phyloP scores from a whole-genome alignment of 2,797 vertebrate species.

The Ibycter americanus region DNA sequence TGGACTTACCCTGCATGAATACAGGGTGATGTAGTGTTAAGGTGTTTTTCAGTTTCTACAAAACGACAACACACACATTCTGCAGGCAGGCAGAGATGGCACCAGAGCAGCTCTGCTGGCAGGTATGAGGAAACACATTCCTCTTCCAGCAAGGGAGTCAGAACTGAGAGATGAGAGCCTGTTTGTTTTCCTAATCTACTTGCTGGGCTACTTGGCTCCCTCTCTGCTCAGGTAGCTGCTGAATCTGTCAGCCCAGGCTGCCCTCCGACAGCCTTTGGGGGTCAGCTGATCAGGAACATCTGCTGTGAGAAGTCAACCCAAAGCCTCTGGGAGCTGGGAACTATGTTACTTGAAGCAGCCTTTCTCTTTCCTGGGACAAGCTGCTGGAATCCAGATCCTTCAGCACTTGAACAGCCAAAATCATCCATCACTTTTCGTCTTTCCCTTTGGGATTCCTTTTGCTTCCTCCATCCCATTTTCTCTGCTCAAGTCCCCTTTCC shows the following conservation, averaged over 20 bases:
- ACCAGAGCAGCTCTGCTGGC: not conserved
- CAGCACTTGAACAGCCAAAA: not conserved
- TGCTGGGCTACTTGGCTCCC: not conserved
- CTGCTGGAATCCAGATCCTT: not conserved
- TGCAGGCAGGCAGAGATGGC: not conserved
- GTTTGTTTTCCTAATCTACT: slow-evolving; percentile 42
- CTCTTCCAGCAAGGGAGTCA: not conserved
- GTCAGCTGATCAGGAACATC: not conserved
- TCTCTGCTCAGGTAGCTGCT: not conserved
- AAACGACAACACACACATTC: not conserved
- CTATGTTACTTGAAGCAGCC: not conserved
- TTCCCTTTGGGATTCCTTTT: not conserved
- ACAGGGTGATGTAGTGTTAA: not conserved
- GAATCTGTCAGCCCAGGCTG: not conserved
- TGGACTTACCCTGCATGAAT: not conserved
- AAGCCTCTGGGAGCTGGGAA: not conserved
- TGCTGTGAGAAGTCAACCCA: not conserved
- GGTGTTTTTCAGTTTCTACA: not conserved
- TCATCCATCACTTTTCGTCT: not conserved
- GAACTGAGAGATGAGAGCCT: not conserved
- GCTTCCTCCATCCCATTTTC: not conserved
- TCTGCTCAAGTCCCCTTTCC: not conserved
- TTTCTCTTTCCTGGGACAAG: not conserved
- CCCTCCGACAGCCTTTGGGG: not conserved
- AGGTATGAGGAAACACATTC: not conserved